A percentile compares a stretch with the other conserved stretches of the same genome.
These are phyloP conservation scores for Entomobrya multifasciata DNA, from an alignment of 2,888 invertebrate species.

Conservation along the genomic window DNA sequence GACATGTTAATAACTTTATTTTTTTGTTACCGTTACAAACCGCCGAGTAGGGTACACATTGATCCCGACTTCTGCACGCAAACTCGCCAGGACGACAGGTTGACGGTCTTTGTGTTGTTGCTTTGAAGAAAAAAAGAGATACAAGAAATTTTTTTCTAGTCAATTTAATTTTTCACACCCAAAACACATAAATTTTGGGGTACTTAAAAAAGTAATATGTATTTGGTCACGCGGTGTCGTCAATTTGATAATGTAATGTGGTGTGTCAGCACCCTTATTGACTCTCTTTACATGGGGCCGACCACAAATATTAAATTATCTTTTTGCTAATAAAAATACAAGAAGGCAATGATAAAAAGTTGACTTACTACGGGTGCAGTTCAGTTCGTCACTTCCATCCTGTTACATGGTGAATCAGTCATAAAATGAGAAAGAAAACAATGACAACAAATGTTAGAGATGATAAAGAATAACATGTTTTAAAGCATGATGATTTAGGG, in stretches of 20 bases:
- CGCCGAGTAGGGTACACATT: conserved; percentile 82
- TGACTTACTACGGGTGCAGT: conserved; percentile 81
- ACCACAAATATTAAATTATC: neutral
- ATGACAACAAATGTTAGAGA: too few relatives aligned
- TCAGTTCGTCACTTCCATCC: conserved; percentile 84
- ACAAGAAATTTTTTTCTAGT: neutral
- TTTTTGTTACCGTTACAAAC: conserved; percentile 82
- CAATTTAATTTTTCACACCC: conserved; percentile 61
- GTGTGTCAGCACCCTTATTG: conserved; percentile 42
- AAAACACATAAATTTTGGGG: neutral
- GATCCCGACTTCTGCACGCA: conserved; percentile 81
- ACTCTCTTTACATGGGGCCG: conserved; percentile 30
- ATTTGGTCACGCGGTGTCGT: conserved; percentile 45
- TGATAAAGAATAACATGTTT: too few relatives aligned
- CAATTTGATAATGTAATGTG: neutral
- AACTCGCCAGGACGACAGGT: conserved; percentile 81
- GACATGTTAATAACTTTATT: neutral
- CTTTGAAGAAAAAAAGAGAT: conserved; percentile 2
- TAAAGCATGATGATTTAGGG: too few relatives aligned
- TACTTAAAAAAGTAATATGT: neutral
- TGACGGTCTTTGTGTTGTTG: conserved; percentile 63
- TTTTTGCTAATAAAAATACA: neutral
- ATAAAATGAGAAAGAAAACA: too few relatives aligned
- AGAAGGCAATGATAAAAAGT: neutral
- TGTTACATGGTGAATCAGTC: conserved; percentile 49